Base-by-base conservation (phyloP, 2,797 vertebrate genomes). In the Alca torda region DNA sequence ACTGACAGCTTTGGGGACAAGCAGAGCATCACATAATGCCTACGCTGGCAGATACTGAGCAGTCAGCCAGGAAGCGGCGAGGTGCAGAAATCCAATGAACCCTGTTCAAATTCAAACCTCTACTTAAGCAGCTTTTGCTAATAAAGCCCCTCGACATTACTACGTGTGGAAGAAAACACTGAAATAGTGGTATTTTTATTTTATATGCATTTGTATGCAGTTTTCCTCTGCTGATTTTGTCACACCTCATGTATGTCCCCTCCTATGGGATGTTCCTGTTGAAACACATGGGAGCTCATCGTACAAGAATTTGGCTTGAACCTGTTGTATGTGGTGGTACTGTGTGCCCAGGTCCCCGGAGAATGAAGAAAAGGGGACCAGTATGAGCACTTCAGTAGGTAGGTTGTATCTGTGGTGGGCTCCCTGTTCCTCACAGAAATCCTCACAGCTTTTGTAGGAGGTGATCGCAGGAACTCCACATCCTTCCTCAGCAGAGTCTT, bases 1-100 rank as follows among this genome's bases (percentile, higher is more conserved):
- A 85, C 84, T 92, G 90, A 56, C 3, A n/a, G 68, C 91, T 87
- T 21, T 89, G 86, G 83, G 88, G 89, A 83, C 84, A 87, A 89
- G 84, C 80, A 56, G 72, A 91, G 85, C 77, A 70, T 77, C 94
- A 54, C 15, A 15, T 33, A 87, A 78, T 89, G 84, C 79, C 89
- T 81, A 60, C 0, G 1, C 74, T 82, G 82, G 84, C 84, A 93
- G 89, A 82, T 63, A 67, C 60, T 23, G 90, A 93, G 87, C 77
- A 79, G 79, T 64, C 84, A 96, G 72, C 48, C 83, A 92, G 89
- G 81, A 59, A 87, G 84, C 8, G 3, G 41, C 1, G 10, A 93
- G 65, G 41, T 45, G 43, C 61, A 80, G 93, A 90, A 94, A 85
- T 51, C 61, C 80, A 64, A 88, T 54, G 64, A 95, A 9, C 33